Percentiles rank a stretch among this genome's conserved stretches.
These are phyloP conservation scores for Meiosimyza platycephala DNA, from an alignment of 2,888 invertebrate genomes.

Conservation along the genomic window DNA sequence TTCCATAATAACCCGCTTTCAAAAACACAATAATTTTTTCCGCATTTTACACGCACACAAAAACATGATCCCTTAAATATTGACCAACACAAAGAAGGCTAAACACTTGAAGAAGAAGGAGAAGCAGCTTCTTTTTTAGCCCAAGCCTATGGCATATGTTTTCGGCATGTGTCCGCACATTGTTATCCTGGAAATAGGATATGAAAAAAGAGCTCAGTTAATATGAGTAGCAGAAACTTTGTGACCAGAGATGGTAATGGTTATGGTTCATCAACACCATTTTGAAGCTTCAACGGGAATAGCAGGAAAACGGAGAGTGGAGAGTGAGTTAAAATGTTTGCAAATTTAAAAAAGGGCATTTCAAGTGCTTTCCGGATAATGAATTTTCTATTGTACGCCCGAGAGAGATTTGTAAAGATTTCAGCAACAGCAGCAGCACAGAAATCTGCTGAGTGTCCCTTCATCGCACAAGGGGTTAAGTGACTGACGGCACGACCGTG, in stretches of 20 bases:
- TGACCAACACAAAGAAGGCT: conserved; percentile 21
- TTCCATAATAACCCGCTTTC: conserved; percentile 20
- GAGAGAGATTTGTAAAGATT: conserved; percentile 35
- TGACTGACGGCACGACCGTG: conserved; percentile 29
- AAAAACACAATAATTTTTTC: conserved; percentile 22
- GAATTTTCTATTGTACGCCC: conserved; percentile 46
- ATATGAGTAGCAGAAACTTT: conserved; percentile 1
- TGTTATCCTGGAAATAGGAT: background rate
- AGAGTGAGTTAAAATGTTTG: conserved; percentile 13
- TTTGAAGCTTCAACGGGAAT: background rate
- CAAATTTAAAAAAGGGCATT: conserved; percentile 39
- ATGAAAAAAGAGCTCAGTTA: background rate
- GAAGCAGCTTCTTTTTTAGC: conserved; percentile 7
- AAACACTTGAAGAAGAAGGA: conserved; percentile 25
- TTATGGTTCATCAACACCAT: background rate
- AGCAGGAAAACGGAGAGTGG: background rate
- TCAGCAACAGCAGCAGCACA: conserved; percentile 23
- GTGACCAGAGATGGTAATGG: conserved; percentile 13
- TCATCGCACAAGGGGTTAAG: conserved; percentile 26
- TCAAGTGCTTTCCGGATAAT: conserved; percentile 53
- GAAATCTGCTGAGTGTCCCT: conserved; percentile 6
- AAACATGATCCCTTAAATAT: conserved; percentile 29
- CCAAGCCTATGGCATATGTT: conserved; percentile 31
- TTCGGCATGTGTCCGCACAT: conserved; percentile 29
- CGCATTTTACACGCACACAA: background rate